These are phyloP conservation scores for Drosophila diplacantha DNA, from an alignment of 2,888 invertebrate genomes.

Conservation along the genomic window DNA sequence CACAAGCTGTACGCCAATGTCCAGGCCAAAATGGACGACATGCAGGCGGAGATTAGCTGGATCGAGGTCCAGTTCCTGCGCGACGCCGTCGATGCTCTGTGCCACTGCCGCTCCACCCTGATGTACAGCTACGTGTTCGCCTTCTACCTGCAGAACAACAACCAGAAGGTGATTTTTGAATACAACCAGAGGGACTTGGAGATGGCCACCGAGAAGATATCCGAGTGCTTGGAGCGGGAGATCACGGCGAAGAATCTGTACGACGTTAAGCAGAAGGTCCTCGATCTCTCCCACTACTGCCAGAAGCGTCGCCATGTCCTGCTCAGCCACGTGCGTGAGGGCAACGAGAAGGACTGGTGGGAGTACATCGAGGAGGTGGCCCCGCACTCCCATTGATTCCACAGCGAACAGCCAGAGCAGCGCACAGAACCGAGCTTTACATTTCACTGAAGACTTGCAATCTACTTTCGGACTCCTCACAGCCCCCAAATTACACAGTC, in stretches of 20 bases:
- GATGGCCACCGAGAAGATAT: constrained; percentile 96
- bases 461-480: constrained; percentile 17
- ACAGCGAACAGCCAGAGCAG: not conserved
- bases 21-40: constrained; percentile 98
- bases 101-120: constrained; percentile 96
- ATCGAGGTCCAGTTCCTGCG: constrained; percentile 99
- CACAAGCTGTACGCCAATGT: constrained; percentile 96
- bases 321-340: constrained; percentile 98
- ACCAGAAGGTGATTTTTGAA: constrained; percentile 99
- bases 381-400: not conserved
- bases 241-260: constrained; percentile 97
- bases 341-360: constrained; percentile 99
- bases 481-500: constrained; percentile 45
- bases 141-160: constrained; percentile 97
- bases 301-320: constrained; percentile 97
- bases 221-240: constrained; percentile 98
- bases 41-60: constrained; percentile 99
- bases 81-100: constrained; percentile 97
- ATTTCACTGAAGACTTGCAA: constrained; percentile 55
- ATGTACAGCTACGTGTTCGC: constrained; percentile 99
- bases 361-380: constrained; percentile 86
- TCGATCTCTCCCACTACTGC: constrained; percentile 95
- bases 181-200: constrained; percentile 99
- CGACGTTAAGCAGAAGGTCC: constrained; percentile 98
- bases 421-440: not conserved